phyloP scores from a whole-genome alignment of 92 coral and sea anemone species.

The Diadumene lineata region DNA sequence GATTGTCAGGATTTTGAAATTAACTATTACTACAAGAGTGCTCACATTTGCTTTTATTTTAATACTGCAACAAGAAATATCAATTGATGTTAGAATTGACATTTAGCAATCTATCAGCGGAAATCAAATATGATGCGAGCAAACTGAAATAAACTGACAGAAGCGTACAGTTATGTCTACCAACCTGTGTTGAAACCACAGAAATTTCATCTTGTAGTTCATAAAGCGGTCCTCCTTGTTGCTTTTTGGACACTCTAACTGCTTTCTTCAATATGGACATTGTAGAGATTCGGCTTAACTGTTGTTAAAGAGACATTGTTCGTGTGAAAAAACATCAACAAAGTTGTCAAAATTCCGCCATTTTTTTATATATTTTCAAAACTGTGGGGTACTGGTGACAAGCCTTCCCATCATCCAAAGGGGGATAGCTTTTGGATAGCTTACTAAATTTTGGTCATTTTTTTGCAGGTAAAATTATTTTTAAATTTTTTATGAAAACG shows the following conservation, averaged over 20 bases:
- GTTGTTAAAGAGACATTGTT: neutral
- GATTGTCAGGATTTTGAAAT: too few species aligned
- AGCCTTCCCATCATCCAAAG: neutral
- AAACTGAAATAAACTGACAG: neutral
- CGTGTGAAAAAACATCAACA: neutral
- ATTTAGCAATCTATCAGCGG: too few species aligned
- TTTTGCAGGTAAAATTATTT: too few species aligned
- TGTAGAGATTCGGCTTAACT: neutral
- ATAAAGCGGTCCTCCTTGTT: slow-evolving; percentile 14
- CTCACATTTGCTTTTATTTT: too few species aligned
- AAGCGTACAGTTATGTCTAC: neutral
- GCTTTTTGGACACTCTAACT: neutral
- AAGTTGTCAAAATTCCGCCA: slow-evolving; percentile 13
- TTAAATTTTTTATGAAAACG: too few species aligned
- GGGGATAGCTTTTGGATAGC: neutral
- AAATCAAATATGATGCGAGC: neutral
- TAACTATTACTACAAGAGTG: too few species aligned
- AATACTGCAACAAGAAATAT: too few species aligned
- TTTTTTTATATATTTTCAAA: neutral
- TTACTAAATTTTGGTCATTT: neutral
- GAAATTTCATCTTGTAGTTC: slow-evolving; percentile 15
- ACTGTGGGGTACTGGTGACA: neutral
- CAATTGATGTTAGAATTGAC: too few species aligned
- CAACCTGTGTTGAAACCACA: slow-evolving; percentile 12
- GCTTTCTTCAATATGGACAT: slow-evolving; percentile 23